Evolutionary conservation across 2,888 invertebrate genomes (phyloP).

Genomic region (Sinelater perroti): DNA sequence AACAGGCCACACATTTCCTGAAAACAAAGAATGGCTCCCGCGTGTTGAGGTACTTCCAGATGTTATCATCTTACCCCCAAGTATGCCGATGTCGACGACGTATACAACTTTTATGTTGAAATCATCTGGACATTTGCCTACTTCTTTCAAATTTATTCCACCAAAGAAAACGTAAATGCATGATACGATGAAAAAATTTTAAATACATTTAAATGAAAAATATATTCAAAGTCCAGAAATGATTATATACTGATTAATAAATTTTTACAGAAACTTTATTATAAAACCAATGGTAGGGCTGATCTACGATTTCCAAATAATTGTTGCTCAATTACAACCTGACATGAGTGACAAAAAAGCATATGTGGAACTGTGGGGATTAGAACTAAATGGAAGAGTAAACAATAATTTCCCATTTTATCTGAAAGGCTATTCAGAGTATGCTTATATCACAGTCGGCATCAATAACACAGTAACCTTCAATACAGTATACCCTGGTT

Average conservation of each 20-base stretch:
- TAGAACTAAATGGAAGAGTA: slow-evolving; percentile 58
- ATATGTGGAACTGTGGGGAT: slow-evolving; percentile 60
- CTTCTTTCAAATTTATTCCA: slow-evolving; percentile 59
- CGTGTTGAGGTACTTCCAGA: slow-evolving; percentile 47
- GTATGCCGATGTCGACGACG: slow-evolving; percentile 46
- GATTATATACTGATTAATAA: background rate
- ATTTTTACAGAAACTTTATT: slow-evolving; percentile 53
- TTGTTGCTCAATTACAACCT: slow-evolving; percentile 57
- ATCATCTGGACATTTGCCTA: slow-evolving; percentile 56
- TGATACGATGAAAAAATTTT: too few species aligned
- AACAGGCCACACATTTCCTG: slow-evolving; percentile 52
- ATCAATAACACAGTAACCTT: slow-evolving; percentile 54
- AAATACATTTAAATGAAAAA: background rate
- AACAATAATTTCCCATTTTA: slow-evolving; percentile 53
- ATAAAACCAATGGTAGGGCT: slow-evolving; percentile 61
- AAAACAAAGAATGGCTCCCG: slow-evolving; percentile 50
- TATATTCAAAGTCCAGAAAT: too few species aligned
- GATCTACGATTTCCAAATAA: slow-evolving; percentile 56
- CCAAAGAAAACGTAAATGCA: slow-evolving; percentile 54
- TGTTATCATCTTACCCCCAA: slow-evolving; percentile 48
- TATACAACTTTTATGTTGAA: slow-evolving; percentile 58
- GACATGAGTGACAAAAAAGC: slow-evolving; percentile 46
- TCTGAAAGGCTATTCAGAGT: slow-evolving; percentile 58
- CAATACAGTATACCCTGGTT: slow-evolving; percentile 55
- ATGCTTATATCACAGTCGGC: slow-evolving; percentile 54